phyloP scores from a whole-genome alignment of 1,140 invertebrate genomes.

The Rhopalosiphum padi region DNA sequence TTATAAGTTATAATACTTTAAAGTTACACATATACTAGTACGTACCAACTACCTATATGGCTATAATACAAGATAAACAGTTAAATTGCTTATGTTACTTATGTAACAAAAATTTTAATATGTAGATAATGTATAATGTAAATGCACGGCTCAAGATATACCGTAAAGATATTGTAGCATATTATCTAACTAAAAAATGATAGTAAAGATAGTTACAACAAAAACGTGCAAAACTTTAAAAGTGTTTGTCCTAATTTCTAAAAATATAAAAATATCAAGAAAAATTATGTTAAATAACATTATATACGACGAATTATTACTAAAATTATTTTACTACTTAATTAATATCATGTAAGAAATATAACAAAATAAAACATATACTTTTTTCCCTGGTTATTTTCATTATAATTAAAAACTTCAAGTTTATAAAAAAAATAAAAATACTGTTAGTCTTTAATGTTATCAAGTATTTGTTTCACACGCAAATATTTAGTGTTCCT shows the following conservation, averaged over 20 bases:
- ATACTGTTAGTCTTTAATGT: not conserved
- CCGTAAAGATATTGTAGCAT: not conserved
- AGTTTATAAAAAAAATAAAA: not conserved
- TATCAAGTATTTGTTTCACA: not conserved
- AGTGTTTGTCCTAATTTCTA: not conserved
- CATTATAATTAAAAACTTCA: not conserved
- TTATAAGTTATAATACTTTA: not conserved
- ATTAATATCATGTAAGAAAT: not conserved
- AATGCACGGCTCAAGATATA: not conserved
- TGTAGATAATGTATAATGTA: not conserved
- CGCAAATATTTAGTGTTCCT: not conserved
- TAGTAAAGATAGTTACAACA: not conserved
- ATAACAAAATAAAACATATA: not conserved
- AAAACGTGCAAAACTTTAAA: not conserved
- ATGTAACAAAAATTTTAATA: not conserved
- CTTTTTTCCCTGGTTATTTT: not conserved
- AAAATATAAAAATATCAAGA: not conserved
- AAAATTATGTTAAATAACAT: not conserved
- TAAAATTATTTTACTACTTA: not conserved
- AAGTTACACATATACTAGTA: not conserved
- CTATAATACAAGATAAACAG: not conserved
- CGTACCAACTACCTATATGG: not conserved
- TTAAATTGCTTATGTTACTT: not conserved
- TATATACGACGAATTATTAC: not conserved
- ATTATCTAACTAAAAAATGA: not conserved